Evolutionary conservation across 2,113 vertebrate species (phyloP).

Genomic region (Osmerus mordax): DNA sequence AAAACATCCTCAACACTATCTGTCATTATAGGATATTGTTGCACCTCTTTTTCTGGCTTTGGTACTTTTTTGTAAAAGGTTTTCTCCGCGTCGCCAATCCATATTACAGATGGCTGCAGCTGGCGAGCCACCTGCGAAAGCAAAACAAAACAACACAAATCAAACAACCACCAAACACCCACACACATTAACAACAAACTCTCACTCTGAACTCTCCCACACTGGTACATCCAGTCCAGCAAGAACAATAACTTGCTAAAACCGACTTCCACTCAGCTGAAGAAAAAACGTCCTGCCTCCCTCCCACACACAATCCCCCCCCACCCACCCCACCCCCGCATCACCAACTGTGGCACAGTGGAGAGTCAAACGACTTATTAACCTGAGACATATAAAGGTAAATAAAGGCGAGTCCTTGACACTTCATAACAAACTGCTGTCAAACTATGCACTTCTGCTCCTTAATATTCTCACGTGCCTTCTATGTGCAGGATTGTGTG

Average conservation of each 20-base stretch:
- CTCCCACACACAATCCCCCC: too few species aligned
- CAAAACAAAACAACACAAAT: constrained; percentile 11
- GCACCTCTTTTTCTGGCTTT: constrained; percentile 68
- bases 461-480: too few species aligned
- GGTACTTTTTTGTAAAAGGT: constrained; percentile 75
- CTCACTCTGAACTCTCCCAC: not conserved
- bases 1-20: too few species aligned
- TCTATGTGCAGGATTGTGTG: too few species aligned
- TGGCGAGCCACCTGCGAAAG: constrained; percentile 75
- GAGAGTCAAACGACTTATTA: too few species aligned
- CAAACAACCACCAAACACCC: constrained; percentile 5
- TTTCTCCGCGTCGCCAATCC: constrained; percentile 82
- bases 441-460: too few species aligned
- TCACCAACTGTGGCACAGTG: too few species aligned
- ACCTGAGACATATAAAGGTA: too few species aligned
- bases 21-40: not conserved
- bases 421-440: too few species aligned
- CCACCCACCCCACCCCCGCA: too few species aligned
- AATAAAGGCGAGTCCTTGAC: too few species aligned
- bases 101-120: constrained; percentile 82
- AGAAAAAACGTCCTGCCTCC: not conserved
- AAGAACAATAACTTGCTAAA: not conserved
- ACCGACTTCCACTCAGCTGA: not conserved
- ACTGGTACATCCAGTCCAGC: constrained; percentile 1
- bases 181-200: constrained; percentile 18